Percentiles rank a stretch among this genome's conserved stretches.
phyloP scores from a whole-genome alignment of 2,113 vertebrate species.

The Erinaceus europaeus region DNA sequence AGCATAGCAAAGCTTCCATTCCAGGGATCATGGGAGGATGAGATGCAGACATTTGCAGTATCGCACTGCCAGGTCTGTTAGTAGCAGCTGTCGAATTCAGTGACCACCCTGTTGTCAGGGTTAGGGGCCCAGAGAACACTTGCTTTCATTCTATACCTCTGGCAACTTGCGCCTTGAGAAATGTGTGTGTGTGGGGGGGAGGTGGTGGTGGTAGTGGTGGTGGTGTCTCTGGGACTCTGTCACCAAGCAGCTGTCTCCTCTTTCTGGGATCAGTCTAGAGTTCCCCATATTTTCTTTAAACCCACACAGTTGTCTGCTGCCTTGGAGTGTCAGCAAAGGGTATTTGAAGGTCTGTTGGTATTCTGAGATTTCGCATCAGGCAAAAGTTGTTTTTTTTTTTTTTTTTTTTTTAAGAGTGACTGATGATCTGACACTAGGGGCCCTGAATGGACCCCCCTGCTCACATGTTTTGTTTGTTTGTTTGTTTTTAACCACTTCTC shows the following conservation, averaged over 20 bases:
- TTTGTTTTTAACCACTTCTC: constrained; percentile 37
- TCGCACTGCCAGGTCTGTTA: constrained; percentile 25
- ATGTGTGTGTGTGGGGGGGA: neutral
- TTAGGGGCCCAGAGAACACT: constrained; percentile 16
- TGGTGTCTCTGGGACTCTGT: neutral
- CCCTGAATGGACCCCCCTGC: neutral
- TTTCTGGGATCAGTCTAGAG: constrained; percentile 62
- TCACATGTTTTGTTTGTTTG: constrained; percentile 42
- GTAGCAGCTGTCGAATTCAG: constrained; percentile 64
- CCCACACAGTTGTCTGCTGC: constrained; percentile 56
- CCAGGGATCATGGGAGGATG: constrained; percentile 50
- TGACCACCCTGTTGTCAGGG: constrained; percentile 58
- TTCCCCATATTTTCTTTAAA: constrained; percentile 56
- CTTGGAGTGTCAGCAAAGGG: constrained; percentile 21
- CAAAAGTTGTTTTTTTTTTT: neutral
- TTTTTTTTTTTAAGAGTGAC: neutral
- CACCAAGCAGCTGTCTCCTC: constrained; percentile 59
- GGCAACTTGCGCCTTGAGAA: constrained; percentile 49
- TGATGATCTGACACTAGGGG: constrained; percentile 6
- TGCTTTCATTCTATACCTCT: constrained; percentile 52
- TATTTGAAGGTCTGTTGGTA: constrained; percentile 18
- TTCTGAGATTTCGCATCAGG: constrained; percentile 46
- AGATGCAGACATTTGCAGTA: constrained; percentile 54
- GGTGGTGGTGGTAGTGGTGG: neutral
- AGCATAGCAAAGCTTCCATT: constrained; percentile 63